Conservation (phyloP, 2,888 invertebrate species). For the Geophilus truncorum region DNA sequence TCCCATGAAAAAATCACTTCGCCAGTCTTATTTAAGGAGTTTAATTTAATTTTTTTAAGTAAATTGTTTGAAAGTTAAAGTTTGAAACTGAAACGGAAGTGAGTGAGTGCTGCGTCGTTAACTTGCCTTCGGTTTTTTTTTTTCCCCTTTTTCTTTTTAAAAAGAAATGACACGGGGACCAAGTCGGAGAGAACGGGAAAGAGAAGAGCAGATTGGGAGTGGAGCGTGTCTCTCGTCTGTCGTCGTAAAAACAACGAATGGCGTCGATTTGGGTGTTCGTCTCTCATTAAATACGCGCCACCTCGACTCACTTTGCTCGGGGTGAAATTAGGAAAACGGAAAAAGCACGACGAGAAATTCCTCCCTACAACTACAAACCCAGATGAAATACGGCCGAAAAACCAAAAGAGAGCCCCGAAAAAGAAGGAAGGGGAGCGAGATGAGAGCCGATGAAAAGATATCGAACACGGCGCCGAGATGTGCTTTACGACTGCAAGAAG, state of each 20-base stretch:
- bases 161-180: not conserved
- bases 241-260: conserved; percentile 27
- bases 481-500: not conserved
- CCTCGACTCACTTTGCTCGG: conserved; percentile 4
- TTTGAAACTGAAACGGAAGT: not conserved
- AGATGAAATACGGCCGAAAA: not conserved
- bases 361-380: not conserved
- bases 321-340: not conserved
- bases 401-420: not conserved
- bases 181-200: not conserved
- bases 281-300: conserved; percentile 21
- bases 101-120: not conserved
- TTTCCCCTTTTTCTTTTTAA: not conserved
- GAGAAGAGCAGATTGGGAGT: conserved; percentile 1
- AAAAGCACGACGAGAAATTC: not conserved
- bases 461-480: not conserved
- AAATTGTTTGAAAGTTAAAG: no score
- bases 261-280: conserved; percentile 24
- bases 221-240: not conserved
- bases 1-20: no score
- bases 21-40: no score
- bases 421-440: not conserved
- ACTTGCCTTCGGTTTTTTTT: not conserved
- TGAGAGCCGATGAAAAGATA: not conserved
- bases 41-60: no score